Evolutionary conservation across 2,797 vertebrate genomes (phyloP).

Genomic region (Remorina albescens): DNA sequence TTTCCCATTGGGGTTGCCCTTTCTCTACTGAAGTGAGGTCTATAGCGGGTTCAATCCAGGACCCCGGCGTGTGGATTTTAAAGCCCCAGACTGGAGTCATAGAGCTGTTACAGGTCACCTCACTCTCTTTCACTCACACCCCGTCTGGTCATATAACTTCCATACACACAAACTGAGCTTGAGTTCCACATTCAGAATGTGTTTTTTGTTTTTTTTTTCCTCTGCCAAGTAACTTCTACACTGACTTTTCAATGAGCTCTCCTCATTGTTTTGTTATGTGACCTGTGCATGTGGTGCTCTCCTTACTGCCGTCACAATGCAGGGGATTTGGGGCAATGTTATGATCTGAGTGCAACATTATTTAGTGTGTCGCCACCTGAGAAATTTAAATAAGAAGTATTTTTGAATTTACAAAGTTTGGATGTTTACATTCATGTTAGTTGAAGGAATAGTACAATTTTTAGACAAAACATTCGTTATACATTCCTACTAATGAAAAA

Average conservation of each 20-base stretch:
- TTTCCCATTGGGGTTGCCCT: constrained; percentile 72
- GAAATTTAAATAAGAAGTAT: constrained; percentile 5
- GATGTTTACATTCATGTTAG: not conserved
- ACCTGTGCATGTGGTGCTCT: constrained; percentile 24
- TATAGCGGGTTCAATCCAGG: constrained; percentile 72
- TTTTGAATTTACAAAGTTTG: not conserved
- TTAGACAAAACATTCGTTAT: no score
- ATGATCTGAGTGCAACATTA: constrained; percentile 14
- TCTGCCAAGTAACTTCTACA: constrained; percentile 32
- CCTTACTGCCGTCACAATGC: constrained; percentile 6
- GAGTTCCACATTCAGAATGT: constrained; percentile 56
- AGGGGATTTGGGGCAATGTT: not conserved
- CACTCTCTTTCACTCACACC: constrained; percentile 76
- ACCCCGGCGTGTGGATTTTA: constrained; percentile 71
- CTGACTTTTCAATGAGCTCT: constrained; percentile 47
- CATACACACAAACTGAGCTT: constrained; percentile 39
- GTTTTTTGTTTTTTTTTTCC: constrained; percentile 51
- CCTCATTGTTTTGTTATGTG: constrained; percentile 38
- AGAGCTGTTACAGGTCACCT: constrained; percentile 81
- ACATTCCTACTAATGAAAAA: not conserved
- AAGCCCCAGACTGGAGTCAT: constrained; percentile 74
- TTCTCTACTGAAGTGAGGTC: constrained; percentile 61
- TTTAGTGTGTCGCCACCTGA: not conserved
- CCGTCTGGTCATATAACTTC: constrained; percentile 72
- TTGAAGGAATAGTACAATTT: not conserved